Base-by-base conservation (phyloP, 2,888 invertebrate genomes). In the Clostera curtula region DNA sequence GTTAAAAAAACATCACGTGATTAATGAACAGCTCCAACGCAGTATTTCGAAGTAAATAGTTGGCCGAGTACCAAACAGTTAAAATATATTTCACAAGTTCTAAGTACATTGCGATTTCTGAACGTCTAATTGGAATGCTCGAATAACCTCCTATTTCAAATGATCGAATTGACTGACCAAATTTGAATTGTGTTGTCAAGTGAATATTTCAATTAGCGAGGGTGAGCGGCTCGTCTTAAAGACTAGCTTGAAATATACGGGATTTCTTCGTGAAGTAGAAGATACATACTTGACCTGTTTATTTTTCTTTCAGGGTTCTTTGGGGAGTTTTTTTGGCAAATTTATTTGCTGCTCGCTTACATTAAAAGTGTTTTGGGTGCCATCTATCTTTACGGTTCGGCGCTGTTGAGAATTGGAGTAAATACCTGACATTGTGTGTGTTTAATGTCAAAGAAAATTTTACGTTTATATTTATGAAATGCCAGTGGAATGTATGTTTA, bases 281-380 rank as follows among this genome's bases (percentile, higher is more conserved):
- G 14, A 24, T 29, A 12, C 23, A 15, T 33, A 19, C 19, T n/a
- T 27, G 24, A 31, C 29, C 33, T 14, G 12, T 14, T 4, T 39
- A 29, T 43, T 40, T 34, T 43, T 27, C 14, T 22, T 21, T 5
- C 29, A 23, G 19, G n/a, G 22, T 38, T 47, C 49, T 31, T 24
- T 17, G n/a, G 36, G 40, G 47, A 32, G 39, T 37, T 48, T 47
- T n/a, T 50, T 40, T 37, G 31, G 25, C 26, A 40, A 49, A 54
- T 49, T 48, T 50, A 57, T 50, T 42, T 39, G 29, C 20, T 35
- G 35, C 43, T 48, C 46, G 31, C 32, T 48, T 37, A 45, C 46
- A 43, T 48, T 44, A 36, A 34, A 40, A 48, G 31, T 40, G 41
- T 41, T 48, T 35, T 1, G 42, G 45, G 45, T 31, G 31, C 47